phyloP scores from a whole-genome alignment of 2,888 invertebrate species.

The Nebria brevicollis region DNA sequence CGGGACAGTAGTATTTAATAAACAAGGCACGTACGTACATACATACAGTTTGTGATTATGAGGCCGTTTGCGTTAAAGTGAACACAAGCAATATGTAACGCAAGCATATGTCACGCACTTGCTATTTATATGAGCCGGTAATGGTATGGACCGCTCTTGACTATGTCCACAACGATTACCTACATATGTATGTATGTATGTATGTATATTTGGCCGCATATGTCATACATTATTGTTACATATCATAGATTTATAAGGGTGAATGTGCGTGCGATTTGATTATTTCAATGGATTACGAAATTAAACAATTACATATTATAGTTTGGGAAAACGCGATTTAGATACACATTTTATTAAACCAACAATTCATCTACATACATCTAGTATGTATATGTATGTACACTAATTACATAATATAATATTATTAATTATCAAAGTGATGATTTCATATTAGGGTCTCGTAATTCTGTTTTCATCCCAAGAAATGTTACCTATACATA shows the following conservation, averaged over 20 bases:
- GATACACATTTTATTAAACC: too few relatives aligned
- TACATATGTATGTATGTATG: not conserved
- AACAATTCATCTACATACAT: too few relatives aligned
- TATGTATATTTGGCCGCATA: not conserved
- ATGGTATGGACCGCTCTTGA: constrained; percentile 14
- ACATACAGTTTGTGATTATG: constrained; percentile 20
- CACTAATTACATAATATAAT: too few relatives aligned
- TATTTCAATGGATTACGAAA: not conserved
- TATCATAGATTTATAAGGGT: not conserved
- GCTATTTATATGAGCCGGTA: constrained; percentile 36
- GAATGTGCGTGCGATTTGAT: not conserved
- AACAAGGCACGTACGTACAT: constrained; percentile 33
- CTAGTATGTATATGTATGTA: too few relatives aligned
- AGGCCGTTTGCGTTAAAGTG: constrained; percentile 31
- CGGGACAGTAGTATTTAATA: constrained; percentile 34
- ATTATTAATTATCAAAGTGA: too few relatives aligned
- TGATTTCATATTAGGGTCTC: too few relatives aligned
- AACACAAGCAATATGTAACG: constrained; percentile 4
- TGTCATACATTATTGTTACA: not conserved
- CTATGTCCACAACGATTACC: constrained; percentile 5
- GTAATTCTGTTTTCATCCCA: too few relatives aligned
- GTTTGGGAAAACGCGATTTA: too few relatives aligned
- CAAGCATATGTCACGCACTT: constrained; percentile 42
- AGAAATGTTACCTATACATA: too few relatives aligned
- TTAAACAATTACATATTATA: not conserved